phyloP scores from a whole-genome alignment of 2,113 vertebrate species.

The Dromaius novaehollandiae region DNA sequence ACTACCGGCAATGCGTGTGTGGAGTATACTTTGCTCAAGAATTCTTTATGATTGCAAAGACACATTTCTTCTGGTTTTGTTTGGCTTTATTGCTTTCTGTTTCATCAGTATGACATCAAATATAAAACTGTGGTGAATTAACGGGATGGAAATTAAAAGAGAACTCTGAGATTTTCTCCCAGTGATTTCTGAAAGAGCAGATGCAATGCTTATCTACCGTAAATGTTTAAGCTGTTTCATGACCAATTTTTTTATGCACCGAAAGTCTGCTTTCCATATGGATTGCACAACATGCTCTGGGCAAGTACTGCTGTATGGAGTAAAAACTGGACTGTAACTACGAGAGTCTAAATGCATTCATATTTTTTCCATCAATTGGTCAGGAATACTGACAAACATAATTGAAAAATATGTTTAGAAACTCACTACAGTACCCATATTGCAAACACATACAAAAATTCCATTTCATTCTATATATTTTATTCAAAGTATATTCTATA shows the following conservation, averaged over 20 bases:
- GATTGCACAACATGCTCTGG: background rate
- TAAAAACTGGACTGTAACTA: background rate
- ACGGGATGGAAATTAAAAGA: background rate
- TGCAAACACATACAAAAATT: background rate
- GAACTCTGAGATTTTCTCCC: background rate
- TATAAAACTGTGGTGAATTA: background rate
- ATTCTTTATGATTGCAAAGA: background rate
- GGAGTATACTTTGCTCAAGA: background rate
- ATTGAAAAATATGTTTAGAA: background rate
- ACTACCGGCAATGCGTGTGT: background rate
- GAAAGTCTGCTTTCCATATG: background rate
- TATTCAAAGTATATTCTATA: background rate
- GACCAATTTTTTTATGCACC: background rate
- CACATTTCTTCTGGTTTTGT: background rate
- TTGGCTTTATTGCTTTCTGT: background rate
- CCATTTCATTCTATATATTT: background rate
- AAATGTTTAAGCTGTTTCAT: background rate
- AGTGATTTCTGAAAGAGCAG: background rate
- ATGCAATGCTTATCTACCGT: background rate
- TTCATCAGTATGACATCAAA: background rate
- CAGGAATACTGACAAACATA: background rate
- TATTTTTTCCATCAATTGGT: background rate
- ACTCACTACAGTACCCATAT: fast-evolving
- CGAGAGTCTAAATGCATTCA: background rate
- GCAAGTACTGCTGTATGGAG: background rate